These are phyloP conservation scores for Diplosoma virens DNA, from an alignment of 23 tunicate species.

Conservation along the genomic window DNA sequence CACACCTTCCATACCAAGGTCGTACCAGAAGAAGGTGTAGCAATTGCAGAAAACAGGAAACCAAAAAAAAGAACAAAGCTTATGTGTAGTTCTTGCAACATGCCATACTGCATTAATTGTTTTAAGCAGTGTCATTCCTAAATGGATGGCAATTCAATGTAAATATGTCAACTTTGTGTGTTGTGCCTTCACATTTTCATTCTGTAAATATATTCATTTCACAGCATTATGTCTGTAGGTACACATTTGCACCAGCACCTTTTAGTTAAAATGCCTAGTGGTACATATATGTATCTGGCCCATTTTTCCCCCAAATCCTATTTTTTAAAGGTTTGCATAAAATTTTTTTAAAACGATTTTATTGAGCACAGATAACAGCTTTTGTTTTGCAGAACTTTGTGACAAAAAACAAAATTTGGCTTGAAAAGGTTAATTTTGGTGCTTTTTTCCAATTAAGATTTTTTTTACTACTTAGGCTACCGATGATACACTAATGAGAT, in stretches of 20 bases:
- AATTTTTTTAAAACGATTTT: neutral
- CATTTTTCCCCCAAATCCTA: neutral
- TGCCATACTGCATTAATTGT: slow-evolving; percentile 13
- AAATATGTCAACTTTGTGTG: neutral
- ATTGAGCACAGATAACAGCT: neutral
- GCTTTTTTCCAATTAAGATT: no score
- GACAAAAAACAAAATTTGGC: neutral
- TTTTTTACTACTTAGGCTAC: no score
- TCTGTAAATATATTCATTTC: neutral
- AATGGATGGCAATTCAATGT: neutral
- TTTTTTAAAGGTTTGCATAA: neutral
- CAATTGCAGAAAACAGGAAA: neutral
- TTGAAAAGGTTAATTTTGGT: neutral
- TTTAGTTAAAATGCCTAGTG: neutral
- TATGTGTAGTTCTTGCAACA: slow-evolving; percentile 4
- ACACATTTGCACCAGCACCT: neutral
- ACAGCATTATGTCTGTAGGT: neutral
- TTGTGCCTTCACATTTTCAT: neutral
- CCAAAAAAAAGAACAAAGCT: neutral
- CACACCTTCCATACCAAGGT: slow-evolving; percentile 1
- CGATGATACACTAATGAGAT: no score
- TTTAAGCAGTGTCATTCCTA: slow-evolving; percentile 8
- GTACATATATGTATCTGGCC: neutral
- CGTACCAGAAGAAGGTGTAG: slow-evolving; percentile 11
- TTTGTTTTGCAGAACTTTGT: neutral